phyloP scores from a whole-genome alignment of 1,140 invertebrate genomes.

The Dreissena polymorpha region DNA sequence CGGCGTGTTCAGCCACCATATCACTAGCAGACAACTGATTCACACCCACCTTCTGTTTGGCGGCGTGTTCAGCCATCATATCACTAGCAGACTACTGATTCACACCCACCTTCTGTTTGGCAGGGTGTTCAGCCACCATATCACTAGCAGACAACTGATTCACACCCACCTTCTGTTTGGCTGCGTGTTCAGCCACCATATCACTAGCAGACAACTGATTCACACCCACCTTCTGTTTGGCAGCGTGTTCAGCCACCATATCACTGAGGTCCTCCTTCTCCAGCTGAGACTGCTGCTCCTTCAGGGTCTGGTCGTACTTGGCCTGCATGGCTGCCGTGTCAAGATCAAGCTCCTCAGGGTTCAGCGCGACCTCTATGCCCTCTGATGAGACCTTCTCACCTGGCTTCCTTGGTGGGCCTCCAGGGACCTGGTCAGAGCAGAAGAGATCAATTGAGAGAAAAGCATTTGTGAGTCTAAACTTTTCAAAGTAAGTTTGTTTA shows the following conservation, averaged over 20 bases:
- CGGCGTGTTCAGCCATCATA: too few relatives aligned
- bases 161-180: too few relatives aligned
- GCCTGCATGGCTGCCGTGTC: conserved; percentile 98
- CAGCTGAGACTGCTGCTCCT: conserved; percentile 92
- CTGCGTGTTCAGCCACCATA: too few relatives aligned
- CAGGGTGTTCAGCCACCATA: too few relatives aligned
- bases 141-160: too few relatives aligned
- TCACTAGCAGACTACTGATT: too few relatives aligned
- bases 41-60: too few relatives aligned
- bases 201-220: neutral
- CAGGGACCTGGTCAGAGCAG: conserved; percentile 39
- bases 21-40: too few relatives aligned
- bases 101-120: too few relatives aligned
- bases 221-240: conserved; percentile 85
- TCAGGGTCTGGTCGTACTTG: conserved; percentile 97
- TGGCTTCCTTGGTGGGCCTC: conserved; percentile 63
- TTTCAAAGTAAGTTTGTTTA: too few relatives aligned
- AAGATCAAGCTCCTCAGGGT: conserved; percentile 96
- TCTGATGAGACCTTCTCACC: conserved; percentile 75
- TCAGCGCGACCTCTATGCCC: conserved; percentile 94
- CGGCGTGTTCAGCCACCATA: too few relatives aligned
- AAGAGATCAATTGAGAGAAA: neutral
- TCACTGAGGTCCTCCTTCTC: conserved; percentile 98
- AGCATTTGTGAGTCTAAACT: neutral
- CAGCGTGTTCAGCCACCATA: conserved; percentile 98